phyloP scores from a whole-genome alignment of 1,140 invertebrate species.

The Venturia canescens region DNA sequence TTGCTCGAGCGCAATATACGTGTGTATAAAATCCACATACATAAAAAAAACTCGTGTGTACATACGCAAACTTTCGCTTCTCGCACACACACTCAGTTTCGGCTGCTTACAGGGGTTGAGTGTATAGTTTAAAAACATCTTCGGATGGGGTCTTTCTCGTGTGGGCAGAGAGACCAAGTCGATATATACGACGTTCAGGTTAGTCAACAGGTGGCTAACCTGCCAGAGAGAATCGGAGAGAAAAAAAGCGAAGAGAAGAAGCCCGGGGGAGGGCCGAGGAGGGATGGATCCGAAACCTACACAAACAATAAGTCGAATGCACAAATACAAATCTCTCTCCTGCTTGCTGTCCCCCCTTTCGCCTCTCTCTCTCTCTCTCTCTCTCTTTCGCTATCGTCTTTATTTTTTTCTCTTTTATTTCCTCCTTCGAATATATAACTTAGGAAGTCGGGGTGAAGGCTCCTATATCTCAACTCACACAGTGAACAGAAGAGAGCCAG shows the following conservation, averaged over 20 bases:
- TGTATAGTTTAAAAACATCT: conserved; percentile 62
- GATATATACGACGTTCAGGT: conserved; percentile 52
- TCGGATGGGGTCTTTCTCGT: conserved; percentile 37
- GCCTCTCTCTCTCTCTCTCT: no score
- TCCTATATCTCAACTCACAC: conserved; percentile 73
- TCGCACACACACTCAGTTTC: neutral
- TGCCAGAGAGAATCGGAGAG: no score
- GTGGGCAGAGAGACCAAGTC: conserved; percentile 53
- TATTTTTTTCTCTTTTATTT: conserved; percentile 23
- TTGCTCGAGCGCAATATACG: conserved; percentile 4
- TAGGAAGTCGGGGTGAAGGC: conserved; percentile 56
- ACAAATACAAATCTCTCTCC: conserved; percentile 74
- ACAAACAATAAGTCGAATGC: conserved; percentile 75
- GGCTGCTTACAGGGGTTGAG: conserved; percentile 47
- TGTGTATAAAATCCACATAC: neutral
- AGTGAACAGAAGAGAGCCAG: conserved; percentile 56
- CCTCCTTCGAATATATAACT: conserved; percentile 65
- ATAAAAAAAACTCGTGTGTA: neutral
- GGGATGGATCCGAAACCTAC: conserved; percentile 70
- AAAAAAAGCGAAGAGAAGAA: no score
- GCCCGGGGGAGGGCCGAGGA: neutral
- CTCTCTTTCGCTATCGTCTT: neutral
- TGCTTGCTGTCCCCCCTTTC: conserved; percentile 6
- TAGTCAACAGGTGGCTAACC: conserved; percentile 78
- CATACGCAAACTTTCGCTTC: conserved; percentile 2